Evolutionary conservation across 1,140 invertebrate species (phyloP), one percentile per base, ranked within the genome.

Genomic region (Chelonus insularis): DNA sequence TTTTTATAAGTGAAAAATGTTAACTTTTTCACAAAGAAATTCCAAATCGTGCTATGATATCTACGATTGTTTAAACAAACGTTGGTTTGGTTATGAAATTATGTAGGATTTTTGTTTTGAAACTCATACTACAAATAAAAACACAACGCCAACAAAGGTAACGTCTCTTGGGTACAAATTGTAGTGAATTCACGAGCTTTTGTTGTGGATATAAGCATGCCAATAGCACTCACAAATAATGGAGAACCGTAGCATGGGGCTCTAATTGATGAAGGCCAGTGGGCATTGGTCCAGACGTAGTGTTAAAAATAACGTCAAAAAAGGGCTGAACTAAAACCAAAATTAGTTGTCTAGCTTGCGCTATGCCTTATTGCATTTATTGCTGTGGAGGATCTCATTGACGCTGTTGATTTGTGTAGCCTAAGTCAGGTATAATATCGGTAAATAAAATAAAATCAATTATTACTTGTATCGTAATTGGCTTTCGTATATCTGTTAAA

Each of bases 191-290:
- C 97, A 84, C 86, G 97, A 62, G 86, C 90, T n/a, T n/a, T n/a
- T n/a, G n/a, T 1, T 93, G 90, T 83, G 96, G 95, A 20, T 83
- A 86, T 21, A 87, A 90, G 72, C 95, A 97, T 79, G 89, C 88
- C 62, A 71, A n/a, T 97, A 50, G 93, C 90, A 1, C 82, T 97
- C 59, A 92, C 92, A 56, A 91, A 91, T 77, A 91, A 88, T 84
- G 94, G 95, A 29, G 87, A 91, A 64, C 71, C 97, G 2, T 95
- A 90, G 76, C 89, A 0, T 97, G 94, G 93, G 95, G 96, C 39
- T 87, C 84, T 32, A 98, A 98, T 74, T 86, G 82, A 36, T 87
- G 88, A 80, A 94, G 95, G 0, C 95, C 97, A 75, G 82, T 97
- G 52, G 95, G 95, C 7, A 71, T 94, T 18, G 91, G 91, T 6